Evolutionary conservation across 2,797 vertebrate species (phyloP).

Genomic region (Platalea minor): DNA sequence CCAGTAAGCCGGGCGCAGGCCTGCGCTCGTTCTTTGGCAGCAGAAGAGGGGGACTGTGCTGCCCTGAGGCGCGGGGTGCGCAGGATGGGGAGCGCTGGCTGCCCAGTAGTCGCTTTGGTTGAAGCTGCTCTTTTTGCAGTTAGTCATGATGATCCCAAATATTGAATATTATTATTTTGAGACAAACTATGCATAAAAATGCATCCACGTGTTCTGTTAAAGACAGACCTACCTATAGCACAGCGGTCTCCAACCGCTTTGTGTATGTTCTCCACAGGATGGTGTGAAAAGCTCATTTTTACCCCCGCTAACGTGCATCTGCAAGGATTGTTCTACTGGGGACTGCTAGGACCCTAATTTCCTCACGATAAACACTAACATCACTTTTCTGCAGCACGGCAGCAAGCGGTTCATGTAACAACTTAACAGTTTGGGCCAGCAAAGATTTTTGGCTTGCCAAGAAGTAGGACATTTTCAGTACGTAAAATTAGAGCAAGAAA

Average conservation of each 20-base stretch:
- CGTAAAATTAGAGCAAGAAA: conserved; percentile 39
- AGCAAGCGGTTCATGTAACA: not conserved
- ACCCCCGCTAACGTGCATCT: not conserved
- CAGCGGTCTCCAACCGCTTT: accelerated
- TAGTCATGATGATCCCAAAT: not conserved
- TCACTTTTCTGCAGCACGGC: not conserved
- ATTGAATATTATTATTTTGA: not conserved
- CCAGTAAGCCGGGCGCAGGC: not conserved
- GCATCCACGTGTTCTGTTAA: not conserved
- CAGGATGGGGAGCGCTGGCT: no score
- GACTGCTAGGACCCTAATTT: not conserved
- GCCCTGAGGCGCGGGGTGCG: accelerated
- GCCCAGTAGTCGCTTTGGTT: accelerated
- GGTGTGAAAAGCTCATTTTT: not conserved
- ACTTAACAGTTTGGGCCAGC: not conserved
- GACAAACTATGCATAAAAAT: not conserved
- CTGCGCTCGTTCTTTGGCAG: accelerated
- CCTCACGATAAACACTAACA: not conserved
- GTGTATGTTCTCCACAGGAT: accelerated
- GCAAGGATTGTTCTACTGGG: not conserved
- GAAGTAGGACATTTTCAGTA: not conserved
- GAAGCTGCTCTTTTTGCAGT: not conserved
- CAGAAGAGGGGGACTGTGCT: accelerated
- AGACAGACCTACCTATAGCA: not conserved
- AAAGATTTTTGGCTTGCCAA: not conserved